Evolutionary conservation across 2,888 invertebrate species (phyloP), one percentile per base, ranked within the genome.

Genomic region (Leucophenga montana): DNA sequence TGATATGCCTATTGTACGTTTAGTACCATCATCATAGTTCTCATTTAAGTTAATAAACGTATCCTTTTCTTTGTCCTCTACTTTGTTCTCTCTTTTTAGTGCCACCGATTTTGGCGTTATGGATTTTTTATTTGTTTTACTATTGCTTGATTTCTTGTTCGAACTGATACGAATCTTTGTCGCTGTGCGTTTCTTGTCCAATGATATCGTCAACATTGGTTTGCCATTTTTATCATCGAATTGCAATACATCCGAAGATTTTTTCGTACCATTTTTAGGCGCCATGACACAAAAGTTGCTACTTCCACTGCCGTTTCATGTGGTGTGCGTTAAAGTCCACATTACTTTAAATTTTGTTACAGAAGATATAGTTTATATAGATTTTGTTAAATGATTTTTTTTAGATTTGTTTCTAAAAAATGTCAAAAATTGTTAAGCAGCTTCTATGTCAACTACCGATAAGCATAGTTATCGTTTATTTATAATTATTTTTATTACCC

Each of bases 151-250:
- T 39, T 57, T 57, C 14, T 61, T 61, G 18, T 61, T 61, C 8
- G 61, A 16, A 18, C 44, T 39, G 13, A 18, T 39, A 1, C 16
- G 31, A 20, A 39, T 61, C 16, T 61, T 61, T 16, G 59, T 61
- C 8, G 16, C 61, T 6, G 61, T 44, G 0, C 61, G 61, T n/a
- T 61, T 61, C 20, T 61, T 61, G 8, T 61, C 20, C 44, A 61
- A 11, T 9, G 61, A 39, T 44, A 18, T 61, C 1, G 61, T n/a
- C 13, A 31, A 33, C 16, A 33, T n/a, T 5, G 13, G 44, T 18
- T 61, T 39, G 56, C 22, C 9, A 9, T 13, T 20, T 27, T 27
- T 5, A 61, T 61, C 39, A 39, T 61, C 44, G 1, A 61, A 16
- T 4, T 20, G 16, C 11, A 61, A 16, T 18, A 39, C 61, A 61